Evolutionary conservation across 1,140 invertebrate genomes (phyloP).

Genomic region (Zaprionus vittiger): DNA sequence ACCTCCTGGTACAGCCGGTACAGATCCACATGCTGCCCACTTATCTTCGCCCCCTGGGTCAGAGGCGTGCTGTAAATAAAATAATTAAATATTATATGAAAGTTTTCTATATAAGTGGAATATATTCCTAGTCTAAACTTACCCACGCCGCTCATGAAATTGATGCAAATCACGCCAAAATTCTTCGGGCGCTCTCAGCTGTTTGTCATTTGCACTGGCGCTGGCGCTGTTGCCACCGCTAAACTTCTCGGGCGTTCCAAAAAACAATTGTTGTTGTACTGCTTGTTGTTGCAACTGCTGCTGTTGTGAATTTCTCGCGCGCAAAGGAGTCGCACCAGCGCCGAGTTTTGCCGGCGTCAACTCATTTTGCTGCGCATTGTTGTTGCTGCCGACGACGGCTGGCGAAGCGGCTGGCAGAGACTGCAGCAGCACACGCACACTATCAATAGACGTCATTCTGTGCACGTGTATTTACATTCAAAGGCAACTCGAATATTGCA

Average conservation of each 20-base stretch:
- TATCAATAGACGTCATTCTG: constrained; percentile 70
- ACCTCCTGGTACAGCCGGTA: constrained; percentile 95
- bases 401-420: constrained; percentile 66
- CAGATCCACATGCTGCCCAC: constrained; percentile 95
- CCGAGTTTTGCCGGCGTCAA: constrained; percentile 60
- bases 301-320: constrained; percentile 57
- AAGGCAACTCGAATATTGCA: constrained; percentile 49
- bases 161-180: constrained; percentile 92
- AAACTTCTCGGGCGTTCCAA: constrained; percentile 54
- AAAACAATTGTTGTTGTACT: constrained; percentile 28
- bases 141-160: constrained; percentile 94
- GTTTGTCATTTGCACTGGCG: constrained; percentile 12
- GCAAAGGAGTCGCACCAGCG: constrained; percentile 56
- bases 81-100: constrained; percentile 10
- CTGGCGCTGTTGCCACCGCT: constrained; percentile 1
- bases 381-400: constrained; percentile 36
- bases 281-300: constrained; percentile 36
- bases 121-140: constrained; percentile 78
- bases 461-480: constrained; percentile 13
- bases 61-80: constrained; percentile 89
- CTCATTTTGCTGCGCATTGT: constrained; percentile 39
- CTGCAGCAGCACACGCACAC: constrained; percentile 64
- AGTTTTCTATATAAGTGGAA: not conserved
- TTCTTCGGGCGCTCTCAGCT: constrained; percentile 63
- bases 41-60: constrained; percentile 91